Conservation (phyloP, 2,797 vertebrate genomes). For the Vipera latastei region DNA sequence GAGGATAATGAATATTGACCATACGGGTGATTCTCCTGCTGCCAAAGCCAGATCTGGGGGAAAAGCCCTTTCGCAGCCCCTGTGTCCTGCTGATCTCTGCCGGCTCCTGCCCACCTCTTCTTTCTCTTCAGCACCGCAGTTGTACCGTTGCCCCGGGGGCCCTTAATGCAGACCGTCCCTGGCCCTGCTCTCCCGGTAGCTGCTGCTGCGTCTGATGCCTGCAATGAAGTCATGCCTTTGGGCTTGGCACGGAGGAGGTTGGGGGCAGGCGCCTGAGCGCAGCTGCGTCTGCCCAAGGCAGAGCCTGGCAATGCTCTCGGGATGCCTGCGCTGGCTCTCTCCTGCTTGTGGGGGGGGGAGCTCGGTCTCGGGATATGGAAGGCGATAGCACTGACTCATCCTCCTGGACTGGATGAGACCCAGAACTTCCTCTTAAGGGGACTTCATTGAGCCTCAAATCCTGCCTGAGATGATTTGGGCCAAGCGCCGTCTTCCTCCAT, state of each 20-base stretch:
- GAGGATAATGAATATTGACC: not conserved
- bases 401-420: conserved; percentile 23
- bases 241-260: not conserved
- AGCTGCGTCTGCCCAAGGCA: not conserved
- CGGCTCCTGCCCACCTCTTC: not conserved
- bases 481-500: not conserved
- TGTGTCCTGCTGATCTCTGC: not conserved
- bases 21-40: no score
- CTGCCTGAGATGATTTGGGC: not conserved
- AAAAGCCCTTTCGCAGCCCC: no score
- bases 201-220: conserved; percentile 42
- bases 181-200: not conserved
- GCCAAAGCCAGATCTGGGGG: not conserved
- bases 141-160: not conserved
- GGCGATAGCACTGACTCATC: conserved; percentile 35
- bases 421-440: conserved; percentile 5
- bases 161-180: not conserved
- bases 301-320: not conserved
- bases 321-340: not conserved
- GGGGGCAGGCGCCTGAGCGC: not conserved
- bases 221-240: conserved; percentile 45
- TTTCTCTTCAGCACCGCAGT: not conserved
- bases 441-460: not conserved
- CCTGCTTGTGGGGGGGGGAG: not conserved
- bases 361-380: not conserved